Percentiles rank a stretch among this genome's conserved stretches.
Conservation (phyloP, 2,113 vertebrate genomes). For the Myotis davidii region DNA sequence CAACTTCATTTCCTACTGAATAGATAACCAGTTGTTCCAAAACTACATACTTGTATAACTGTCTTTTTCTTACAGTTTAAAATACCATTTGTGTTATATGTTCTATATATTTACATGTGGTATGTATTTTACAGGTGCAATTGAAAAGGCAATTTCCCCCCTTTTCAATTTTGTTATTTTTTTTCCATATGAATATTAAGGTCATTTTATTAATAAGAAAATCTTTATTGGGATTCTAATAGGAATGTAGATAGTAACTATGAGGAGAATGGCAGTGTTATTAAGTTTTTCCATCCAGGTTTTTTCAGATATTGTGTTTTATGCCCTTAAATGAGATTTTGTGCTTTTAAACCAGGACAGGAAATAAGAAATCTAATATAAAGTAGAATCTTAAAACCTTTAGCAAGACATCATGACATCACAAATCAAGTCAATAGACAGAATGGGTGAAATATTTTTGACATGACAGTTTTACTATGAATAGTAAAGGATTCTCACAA, state of each 20-base stretch:
- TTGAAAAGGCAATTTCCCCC: background rate
- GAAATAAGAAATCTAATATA: background rate
- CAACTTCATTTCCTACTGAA: slow-evolving; percentile 10
- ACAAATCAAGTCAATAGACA: slow-evolving; percentile 22
- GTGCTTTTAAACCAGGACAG: background rate
- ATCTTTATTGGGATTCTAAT: background rate
- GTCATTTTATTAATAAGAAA: slow-evolving; percentile 15
- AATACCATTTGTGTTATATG: background rate
- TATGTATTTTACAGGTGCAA: background rate
- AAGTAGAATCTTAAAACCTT: background rate
- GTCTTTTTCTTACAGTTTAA: background rate
- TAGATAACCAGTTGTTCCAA: background rate
- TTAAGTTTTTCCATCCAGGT: background rate
- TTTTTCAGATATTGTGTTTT: background rate
- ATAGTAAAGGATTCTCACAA: background rate
- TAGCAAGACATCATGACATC: background rate
- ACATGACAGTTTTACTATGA: background rate
- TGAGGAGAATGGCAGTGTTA: background rate
- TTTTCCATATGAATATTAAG: slow-evolving; percentile 11
- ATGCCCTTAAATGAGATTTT: background rate
- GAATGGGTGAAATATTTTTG: background rate
- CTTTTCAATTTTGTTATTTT: background rate
- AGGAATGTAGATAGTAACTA: background rate
- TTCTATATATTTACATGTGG: background rate
- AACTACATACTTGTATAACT: background rate